Base-by-base conservation (phyloP, 2,888 invertebrate genomes). In the Habrosyne pyritoides region DNA sequence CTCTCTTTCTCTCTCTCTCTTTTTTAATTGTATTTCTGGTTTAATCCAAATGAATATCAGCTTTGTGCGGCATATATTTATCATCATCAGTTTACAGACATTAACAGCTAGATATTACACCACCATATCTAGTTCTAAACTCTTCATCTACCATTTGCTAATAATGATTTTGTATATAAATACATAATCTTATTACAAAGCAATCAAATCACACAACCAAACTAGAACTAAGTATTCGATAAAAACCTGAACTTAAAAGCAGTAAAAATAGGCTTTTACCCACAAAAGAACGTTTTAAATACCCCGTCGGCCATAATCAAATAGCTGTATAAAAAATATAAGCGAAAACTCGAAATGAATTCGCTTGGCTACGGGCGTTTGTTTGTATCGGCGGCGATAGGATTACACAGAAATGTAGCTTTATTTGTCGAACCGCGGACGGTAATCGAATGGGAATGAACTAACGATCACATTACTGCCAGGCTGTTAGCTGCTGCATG, bases 361-460 rank as follows among this genome's bases (percentile, higher is more conserved):
- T 18, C 14, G 42, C 42, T 42, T 2, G 14, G 22, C 42, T n/a
- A 10, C 22, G 14, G 21, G 42, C 42, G n/a, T 24, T 42, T 14
- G 22, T 18, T 52, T 42, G 26, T 49, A 49, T 49, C 49, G 49
- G 49, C 14, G 8, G 18, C 52, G 50, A 46, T 36, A 42, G 60
- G 62, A 62, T 64, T 64, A 64, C 64, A 57, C n/a, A 22, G 49
- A 52, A 18, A 54, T 50, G 55, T 26, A 56, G 57, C 26, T 59
- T 59, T 64, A 66, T 59, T 42, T 58, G 59, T 51, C 54, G 59
- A 50, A 53, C 22, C 30, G 30, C 52, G 54, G 42, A 46, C 33
- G 55, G 61, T 66, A 60, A 64, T 59, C 67, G 60, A 60, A 66
- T 55, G 55, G 53, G 63, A 56, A 60, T 67, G 58, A 51, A 59